Evolutionary conservation across 2,888 invertebrate genomes (phyloP).

Genomic region (Drosophila fungiperda): DNA sequence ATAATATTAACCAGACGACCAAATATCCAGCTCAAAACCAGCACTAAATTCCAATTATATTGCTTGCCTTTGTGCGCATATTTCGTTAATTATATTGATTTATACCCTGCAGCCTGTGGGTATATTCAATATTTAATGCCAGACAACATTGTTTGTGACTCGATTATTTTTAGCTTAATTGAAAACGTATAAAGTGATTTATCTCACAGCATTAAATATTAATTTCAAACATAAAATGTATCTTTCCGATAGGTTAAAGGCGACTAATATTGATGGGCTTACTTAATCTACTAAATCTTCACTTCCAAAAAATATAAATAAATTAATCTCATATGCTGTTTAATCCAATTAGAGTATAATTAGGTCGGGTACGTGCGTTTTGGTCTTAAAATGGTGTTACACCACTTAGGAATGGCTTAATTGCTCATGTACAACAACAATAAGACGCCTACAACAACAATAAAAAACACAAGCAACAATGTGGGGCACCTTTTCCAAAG

Average conservation of each 20-base stretch:
- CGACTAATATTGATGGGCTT: neutral
- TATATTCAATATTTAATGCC: no score
- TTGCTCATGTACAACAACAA: slow-evolving; percentile 47
- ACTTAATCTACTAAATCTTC: neutral
- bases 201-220: neutral
- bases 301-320: neutral
- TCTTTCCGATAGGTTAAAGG: no score
- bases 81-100: slow-evolving; percentile 1
- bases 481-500: slow-evolving; percentile 26
- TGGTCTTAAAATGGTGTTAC: slow-evolving; percentile 14
- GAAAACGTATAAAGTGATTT: neutral
- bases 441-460: neutral
- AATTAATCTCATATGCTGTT: no score
- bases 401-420: slow-evolving; percentile 47
- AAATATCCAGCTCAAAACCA: slow-evolving; percentile 1
- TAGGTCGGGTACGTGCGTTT: slow-evolving; percentile 17
- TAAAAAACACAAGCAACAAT: slow-evolving; percentile 21
- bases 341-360: slow-evolving; percentile 17
- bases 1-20: slow-evolving; percentile 36
- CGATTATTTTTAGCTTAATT: neutral
- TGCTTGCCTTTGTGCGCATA: slow-evolving; percentile 19
- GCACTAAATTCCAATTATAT: slow-evolving; percentile 14
- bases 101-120: neutral
- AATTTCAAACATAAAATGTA: neutral
- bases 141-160: neutral